Evolutionary conservation across 2,888 invertebrate genomes (phyloP).

Genomic region (Listrodromus nycthemerus): DNA sequence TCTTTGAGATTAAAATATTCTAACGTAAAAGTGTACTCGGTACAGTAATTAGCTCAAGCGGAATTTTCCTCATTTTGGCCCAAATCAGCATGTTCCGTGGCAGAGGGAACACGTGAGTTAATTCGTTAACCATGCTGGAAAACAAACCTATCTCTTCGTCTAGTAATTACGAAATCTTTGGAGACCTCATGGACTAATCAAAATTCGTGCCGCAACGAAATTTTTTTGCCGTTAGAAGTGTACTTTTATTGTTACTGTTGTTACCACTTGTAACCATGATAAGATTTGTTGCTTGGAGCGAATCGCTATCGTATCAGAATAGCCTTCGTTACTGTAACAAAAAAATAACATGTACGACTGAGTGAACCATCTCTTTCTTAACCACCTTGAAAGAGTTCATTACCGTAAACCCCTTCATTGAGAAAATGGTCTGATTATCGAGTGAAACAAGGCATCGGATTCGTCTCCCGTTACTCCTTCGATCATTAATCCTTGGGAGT

Average conservation of each 20-base stretch:
- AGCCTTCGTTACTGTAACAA: too few species aligned
- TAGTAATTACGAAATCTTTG: not conserved
- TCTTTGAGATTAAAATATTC: conserved; percentile 24
- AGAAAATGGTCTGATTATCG: not conserved
- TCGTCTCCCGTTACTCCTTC: not conserved
- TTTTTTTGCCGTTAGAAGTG: too few species aligned
- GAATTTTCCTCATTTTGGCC: not conserved
- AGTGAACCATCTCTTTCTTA: not conserved
- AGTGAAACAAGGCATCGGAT: not conserved
- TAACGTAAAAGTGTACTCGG: conserved; percentile 15
- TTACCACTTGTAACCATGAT: too few species aligned
- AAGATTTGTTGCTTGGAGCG: too few species aligned
- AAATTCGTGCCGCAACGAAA: too few species aligned
- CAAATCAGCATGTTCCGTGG: not conserved
- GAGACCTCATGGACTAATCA: too few species aligned
- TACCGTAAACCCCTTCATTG: not conserved
- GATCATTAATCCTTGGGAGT: not conserved
- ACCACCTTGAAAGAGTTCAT: not conserved
- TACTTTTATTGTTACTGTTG: too few species aligned
- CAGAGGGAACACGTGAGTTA: not conserved
- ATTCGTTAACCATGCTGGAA: not conserved
- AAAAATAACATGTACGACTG: too few species aligned
- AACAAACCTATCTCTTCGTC: not conserved
- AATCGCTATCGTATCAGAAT: too few species aligned
- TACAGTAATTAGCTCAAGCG: conserved; percentile 14